phyloP scores from a whole-genome alignment of 92 coral and sea anemone species.

The Siderastrea radians region DNA sequence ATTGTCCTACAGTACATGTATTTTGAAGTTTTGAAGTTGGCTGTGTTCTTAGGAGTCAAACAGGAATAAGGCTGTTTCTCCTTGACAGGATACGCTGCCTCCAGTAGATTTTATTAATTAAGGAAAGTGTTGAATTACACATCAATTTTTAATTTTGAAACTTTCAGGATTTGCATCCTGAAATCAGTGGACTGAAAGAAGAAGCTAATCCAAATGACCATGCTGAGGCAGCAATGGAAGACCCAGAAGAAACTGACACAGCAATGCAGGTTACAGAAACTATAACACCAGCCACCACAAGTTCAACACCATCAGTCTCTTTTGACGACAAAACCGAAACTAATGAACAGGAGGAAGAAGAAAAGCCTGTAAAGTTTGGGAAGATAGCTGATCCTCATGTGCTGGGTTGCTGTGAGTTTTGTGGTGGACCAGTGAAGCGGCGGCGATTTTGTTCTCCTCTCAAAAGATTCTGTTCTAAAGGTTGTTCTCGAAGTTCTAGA shows the following conservation, averaged over 20 bases:
- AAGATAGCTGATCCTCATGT: conserved; percentile 64
- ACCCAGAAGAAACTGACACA: neutral
- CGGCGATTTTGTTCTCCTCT: conserved; percentile 77
- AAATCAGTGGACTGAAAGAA: neutral
- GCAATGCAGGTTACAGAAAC: neutral
- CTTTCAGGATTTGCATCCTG: conserved; percentile 16
- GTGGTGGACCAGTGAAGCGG: conserved; percentile 93
- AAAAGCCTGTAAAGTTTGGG: conserved; percentile 43
- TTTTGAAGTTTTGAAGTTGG: too few relatives aligned
- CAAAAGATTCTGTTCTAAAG: conserved; percentile 88
- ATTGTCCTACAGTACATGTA: too few relatives aligned
- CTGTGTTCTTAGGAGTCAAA: too few relatives aligned
- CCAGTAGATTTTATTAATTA: too few relatives aligned
- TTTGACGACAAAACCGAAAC: conserved; percentile 31
- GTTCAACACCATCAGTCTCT: neutral
- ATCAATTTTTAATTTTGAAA: neutral
- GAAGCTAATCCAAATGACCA: conserved; percentile 5
- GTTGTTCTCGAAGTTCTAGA: conserved; percentile 81
- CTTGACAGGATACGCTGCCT: too few relatives aligned
- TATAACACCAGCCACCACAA: neutral
- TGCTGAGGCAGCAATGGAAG: neutral
- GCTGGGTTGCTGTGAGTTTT: conserved; percentile 86
- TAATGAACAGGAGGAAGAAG: conserved; percentile 55
- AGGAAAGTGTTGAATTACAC: too few relatives aligned
- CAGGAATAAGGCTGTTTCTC: too few relatives aligned